Conservation (phyloP, 2,888 invertebrate species). For the Masnerella sp. region DNA sequence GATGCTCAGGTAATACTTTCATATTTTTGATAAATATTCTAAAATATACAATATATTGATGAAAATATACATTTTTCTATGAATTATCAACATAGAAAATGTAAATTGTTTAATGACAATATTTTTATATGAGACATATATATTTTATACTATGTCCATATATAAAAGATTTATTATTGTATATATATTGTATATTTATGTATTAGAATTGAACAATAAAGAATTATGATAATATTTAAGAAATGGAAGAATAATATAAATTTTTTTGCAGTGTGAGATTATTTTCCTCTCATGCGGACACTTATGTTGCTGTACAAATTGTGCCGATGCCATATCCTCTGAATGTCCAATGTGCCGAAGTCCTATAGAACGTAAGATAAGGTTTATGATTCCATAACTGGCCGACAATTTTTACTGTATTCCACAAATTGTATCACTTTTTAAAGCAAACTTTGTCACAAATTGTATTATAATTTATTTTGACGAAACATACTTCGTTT, state of each 20-base stretch:
- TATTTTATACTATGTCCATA: too few species aligned
- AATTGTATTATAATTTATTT: constrained; percentile 20
- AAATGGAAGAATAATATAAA: too few species aligned
- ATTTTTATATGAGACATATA: too few species aligned
- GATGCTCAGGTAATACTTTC: constrained; percentile 82
- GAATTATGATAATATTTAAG: too few species aligned
- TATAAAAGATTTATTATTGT: too few species aligned
- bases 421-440: constrained; percentile 34
- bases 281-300: constrained; percentile 94
- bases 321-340: constrained; percentile 81
- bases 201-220: too few species aligned
- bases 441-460: constrained; percentile 35
- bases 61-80: too few species aligned
- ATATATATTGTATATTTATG: too few species aligned
- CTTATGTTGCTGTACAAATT: constrained; percentile 87
- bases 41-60: too few species aligned
- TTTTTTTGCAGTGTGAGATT: constrained; percentile 83
- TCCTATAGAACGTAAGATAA: constrained; percentile 84
- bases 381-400: constrained; percentile 77
- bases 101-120: too few species aligned
- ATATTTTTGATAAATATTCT: not conserved
- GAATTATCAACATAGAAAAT: too few species aligned
- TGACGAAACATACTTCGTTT: too few species aligned
- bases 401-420: constrained; percentile 28
- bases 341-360: constrained; percentile 90